Evolutionary conservation across 2,113 vertebrate genomes (phyloP), one percentile per base, ranked within the genome.

Genomic region (Nansenia antarctica): DNA sequence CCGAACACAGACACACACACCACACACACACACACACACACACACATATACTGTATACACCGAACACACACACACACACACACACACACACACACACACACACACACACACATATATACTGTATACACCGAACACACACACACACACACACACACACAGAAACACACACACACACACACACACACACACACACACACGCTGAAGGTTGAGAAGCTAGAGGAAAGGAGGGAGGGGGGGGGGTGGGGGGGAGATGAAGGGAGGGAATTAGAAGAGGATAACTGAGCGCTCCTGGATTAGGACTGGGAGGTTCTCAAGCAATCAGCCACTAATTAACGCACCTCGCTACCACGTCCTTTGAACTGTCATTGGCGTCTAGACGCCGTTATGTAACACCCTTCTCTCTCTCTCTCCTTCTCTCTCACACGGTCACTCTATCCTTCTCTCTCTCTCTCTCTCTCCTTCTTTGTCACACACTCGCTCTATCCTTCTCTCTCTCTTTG

Each of bases 281-380:
- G 20, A 57, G 70, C 59, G 54, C 60, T 49, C 73, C n/a, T 59
- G 37, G 47, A 62, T 59, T 55, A 54, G 47, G 70, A 62, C 64
- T 54, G 47, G 65, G 45, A 70, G 20, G 57, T 59, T 45, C 34
- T 59, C 63, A 26, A 65, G 45, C 52, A 73, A 70, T 76, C 76
- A 57, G 26, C 30, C 32, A 65, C 69, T 79, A 76, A 81, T 81
- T 77, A 78, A 76, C 75, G 78, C 75, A 55, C 54, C 69, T 52
- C 68, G n/a, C 65, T 70, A 74, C 54, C n/a, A 42, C 77, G 74
- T 65, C 73, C 72, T 78, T 71, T 73, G 78, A 76, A 81, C 75
- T 81, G 82, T 65, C 67, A 74, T 54, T 79, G 78, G 76, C 62
- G 78, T 84, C 82, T 83, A 83, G 82, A 79, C 82, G 37, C 30